Evolutionary conservation across 2,797 vertebrate species (phyloP).

Genomic region (Strix occidentalis): DNA sequence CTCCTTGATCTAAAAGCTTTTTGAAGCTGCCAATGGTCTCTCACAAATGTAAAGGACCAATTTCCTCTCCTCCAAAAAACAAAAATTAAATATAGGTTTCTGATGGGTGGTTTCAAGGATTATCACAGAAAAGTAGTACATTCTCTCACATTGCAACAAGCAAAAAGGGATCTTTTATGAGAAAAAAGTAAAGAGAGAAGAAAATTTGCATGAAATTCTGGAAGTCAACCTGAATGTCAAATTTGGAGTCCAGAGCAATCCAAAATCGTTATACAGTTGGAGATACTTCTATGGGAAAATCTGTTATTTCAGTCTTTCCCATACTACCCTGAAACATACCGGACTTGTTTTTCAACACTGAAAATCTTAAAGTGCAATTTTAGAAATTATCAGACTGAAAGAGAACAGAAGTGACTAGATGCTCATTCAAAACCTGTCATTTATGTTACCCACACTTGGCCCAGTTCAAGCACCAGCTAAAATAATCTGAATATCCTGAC

Average conservation of each 20-base stretch:
- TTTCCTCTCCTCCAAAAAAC: not conserved
- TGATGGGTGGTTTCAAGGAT: not conserved
- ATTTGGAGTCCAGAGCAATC: not conserved
- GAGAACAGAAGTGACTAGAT: not conserved
- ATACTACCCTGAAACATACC: not conserved
- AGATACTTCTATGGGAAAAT: not conserved
- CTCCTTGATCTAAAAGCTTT: not conserved
- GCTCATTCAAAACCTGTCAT: not conserved
- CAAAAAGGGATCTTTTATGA: not conserved
- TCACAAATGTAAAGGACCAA: not conserved
- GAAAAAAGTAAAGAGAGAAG: not conserved
- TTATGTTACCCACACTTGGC: not conserved
- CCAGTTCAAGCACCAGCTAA: not conserved
- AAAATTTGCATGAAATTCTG: not conserved
- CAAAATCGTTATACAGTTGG: not conserved
- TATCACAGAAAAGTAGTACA: not conserved
- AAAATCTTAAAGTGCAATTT: not conserved
- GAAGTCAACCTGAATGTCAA: not conserved
- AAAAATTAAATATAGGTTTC: not conserved
- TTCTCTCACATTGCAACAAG: not conserved
- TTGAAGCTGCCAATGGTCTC: not conserved
- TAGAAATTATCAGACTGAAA: not conserved
- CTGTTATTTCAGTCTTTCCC: not conserved
- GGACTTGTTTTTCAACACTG: not conserved
- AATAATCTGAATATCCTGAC: not conserved